A percentile compares a stretch with the other conserved stretches of the same genome.
These are phyloP conservation scores for Stenodema calcarata DNA, from an alignment of 2,888 invertebrate genomes.

Conservation along the genomic window DNA sequence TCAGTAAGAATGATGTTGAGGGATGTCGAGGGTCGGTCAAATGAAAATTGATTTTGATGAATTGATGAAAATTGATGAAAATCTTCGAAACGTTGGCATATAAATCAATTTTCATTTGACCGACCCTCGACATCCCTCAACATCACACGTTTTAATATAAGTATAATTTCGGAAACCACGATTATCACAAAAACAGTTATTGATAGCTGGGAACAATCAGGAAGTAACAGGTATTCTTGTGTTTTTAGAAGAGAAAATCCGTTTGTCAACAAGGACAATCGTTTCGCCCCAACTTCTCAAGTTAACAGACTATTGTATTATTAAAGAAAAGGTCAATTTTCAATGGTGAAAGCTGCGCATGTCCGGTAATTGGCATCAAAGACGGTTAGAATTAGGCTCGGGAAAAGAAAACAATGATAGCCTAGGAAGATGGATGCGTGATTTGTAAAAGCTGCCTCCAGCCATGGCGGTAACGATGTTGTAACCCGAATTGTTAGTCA, in stretches of 20 bases:
- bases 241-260: neutral
- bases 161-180: too few relatives aligned
- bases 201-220: neutral
- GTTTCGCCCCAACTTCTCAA: neutral
- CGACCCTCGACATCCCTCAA: too few relatives aligned
- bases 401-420: conserved; percentile 5
- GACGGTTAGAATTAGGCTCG: neutral
- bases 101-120: too few relatives aligned
- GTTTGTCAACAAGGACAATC: neutral
- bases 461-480: neutral
- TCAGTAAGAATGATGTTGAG: too few relatives aligned
- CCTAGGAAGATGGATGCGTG: neutral
- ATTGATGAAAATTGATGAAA: too few relatives aligned
- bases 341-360: neutral
- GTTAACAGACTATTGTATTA: neutral
- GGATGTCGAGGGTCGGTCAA: too few relatives aligned
- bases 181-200: too few relatives aligned
- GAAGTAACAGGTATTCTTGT: neutral
- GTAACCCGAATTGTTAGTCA: neutral
- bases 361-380: neutral
- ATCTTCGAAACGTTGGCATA: too few relatives aligned
- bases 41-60: too few relatives aligned
- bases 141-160: too few relatives aligned
- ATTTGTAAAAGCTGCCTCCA: neutral
- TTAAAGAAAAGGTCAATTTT: neutral